Evolutionary conservation across 2,113 vertebrate species (phyloP), one percentile per base, ranked within the genome.

Genomic region (Siniperca knerii): DNA sequence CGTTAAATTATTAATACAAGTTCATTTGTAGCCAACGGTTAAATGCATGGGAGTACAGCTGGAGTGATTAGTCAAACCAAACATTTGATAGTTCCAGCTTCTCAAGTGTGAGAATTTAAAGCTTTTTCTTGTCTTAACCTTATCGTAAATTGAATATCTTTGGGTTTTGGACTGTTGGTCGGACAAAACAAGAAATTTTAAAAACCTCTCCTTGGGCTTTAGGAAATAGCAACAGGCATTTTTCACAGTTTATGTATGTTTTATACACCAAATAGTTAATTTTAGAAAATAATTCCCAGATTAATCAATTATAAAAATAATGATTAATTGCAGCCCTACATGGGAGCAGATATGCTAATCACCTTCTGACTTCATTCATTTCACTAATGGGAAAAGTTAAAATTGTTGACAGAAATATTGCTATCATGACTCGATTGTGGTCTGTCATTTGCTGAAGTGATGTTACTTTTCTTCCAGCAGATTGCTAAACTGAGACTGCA

Each of bases 401-500:
- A 46, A 48, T 21, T 1, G 29, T 42, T 74, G 33, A 81, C 40
- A 44, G n/a, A 57, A 54, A 33, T 35, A 4, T 4, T n/a, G 0
- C 8, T 12, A 48, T 9, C 0, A 8, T 2, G 0, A 8, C 16
- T 40, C 0, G 2, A 13, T 2, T 15, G 16, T 44, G 60, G n/a
- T 13, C 50, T 10, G 11, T 54, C 40, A 8, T 76, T 84, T 71
- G 44, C 60, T 88, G 70, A 88, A 55, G 42, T 3, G 29, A 52
- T 68, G 33, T 58, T 57, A 18, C 54, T 78, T 64, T 29, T 84
- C 61, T 76, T 92, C 87, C 92, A 96, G 95, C 96, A 99, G 97
- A 99, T 99, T 84, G 97, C 97, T 91, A 99, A 99, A 91, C 95
- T 99, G 88, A 95, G 97, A 60, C 97, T 98, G 94, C 97, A 98